Conservation (phyloP, 92 coral and sea anemone genomes). For the Palythoa grandiflora region DNA sequence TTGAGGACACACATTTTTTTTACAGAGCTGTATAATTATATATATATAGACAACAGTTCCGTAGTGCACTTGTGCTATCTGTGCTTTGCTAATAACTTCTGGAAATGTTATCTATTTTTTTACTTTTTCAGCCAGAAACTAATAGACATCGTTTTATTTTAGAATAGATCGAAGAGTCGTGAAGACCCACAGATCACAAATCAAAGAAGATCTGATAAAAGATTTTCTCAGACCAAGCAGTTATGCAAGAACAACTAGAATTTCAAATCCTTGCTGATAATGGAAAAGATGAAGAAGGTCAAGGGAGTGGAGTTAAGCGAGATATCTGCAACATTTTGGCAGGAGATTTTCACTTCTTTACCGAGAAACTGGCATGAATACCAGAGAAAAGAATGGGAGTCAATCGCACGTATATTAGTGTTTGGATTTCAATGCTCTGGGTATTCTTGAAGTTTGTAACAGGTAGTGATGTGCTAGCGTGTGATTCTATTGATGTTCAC, state of each 20-base stretch:
- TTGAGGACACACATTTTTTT: too few relatives aligned
- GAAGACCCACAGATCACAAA: slow-evolving; percentile 26
- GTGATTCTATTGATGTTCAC: not conserved
- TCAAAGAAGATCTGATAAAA: slow-evolving; percentile 9
- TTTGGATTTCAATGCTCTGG: slow-evolving; percentile 13
- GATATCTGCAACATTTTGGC: slow-evolving; percentile 50
- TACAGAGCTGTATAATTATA: too few relatives aligned
- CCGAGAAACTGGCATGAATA: slow-evolving; percentile 29
- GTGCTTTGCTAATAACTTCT: too few relatives aligned
- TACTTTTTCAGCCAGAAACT: too few relatives aligned
- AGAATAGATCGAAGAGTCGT: not conserved
- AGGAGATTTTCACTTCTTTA: slow-evolving; percentile 18
- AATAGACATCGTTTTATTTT: too few relatives aligned
- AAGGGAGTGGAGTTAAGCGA: slow-evolving; percentile 45
- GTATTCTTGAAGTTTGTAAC: slow-evolving; percentile 21
- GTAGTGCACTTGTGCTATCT: too few relatives aligned
- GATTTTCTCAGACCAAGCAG: slow-evolving; percentile 34
- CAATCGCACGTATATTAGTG: slow-evolving; percentile 35
- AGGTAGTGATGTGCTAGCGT: slow-evolving; percentile 20
- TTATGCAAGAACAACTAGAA: slow-evolving; percentile 40
- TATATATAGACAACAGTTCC: too few relatives aligned
- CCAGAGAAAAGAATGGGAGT: slow-evolving; percentile 24
- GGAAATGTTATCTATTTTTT: too few relatives aligned
- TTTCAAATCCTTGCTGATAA: slow-evolving; percentile 30
- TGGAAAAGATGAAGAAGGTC: slow-evolving; percentile 45